Percentiles rank a stretch among this genome's conserved stretches.
Evolutionary conservation across 2,888 invertebrate genomes (phyloP).

Genomic region (Tenthredo mesomela): DNA sequence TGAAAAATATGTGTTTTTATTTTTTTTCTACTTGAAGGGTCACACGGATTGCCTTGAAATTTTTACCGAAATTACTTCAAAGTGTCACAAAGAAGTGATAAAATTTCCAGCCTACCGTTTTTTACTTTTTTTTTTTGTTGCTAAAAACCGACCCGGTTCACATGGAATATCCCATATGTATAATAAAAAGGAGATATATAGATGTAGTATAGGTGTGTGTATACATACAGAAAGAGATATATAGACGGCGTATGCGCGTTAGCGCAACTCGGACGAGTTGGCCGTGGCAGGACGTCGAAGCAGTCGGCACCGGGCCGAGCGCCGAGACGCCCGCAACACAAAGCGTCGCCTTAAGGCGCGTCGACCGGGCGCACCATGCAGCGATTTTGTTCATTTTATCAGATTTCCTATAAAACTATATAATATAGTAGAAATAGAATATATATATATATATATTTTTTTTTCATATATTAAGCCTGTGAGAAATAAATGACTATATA

Average conservation of each 20-base stretch:
- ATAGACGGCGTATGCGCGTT: constrained; percentile 45
- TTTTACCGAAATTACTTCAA: too few species aligned
- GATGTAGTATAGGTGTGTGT: not conserved
- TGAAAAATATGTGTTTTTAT: too few species aligned
- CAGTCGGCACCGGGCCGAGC: constrained; percentile 55
- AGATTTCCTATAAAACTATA: not conserved
- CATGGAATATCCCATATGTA: not conserved
- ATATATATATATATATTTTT: not conserved
- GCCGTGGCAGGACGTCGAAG: constrained; percentile 46
- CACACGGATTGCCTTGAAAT: too few species aligned
- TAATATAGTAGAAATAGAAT: not conserved
- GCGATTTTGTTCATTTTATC: not conserved
- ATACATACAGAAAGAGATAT: not conserved
- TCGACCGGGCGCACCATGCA: constrained; percentile 47
- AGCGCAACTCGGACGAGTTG: constrained; percentile 40
- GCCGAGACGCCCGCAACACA: constrained; percentile 47
- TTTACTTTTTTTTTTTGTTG: too few species aligned
- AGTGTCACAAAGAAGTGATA: too few species aligned
- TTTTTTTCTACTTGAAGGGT: too few species aligned
- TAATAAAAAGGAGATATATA: not conserved
- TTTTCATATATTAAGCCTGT: not conserved
- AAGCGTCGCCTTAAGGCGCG: constrained; percentile 45
- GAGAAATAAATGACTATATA: not conserved
- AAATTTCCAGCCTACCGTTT: too few species aligned
- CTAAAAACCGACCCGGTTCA: too few species aligned